These are phyloP conservation scores for Xenus cinereus DNA, from an alignment of 2,113 vertebrate genomes.

Conservation along the genomic window DNA sequence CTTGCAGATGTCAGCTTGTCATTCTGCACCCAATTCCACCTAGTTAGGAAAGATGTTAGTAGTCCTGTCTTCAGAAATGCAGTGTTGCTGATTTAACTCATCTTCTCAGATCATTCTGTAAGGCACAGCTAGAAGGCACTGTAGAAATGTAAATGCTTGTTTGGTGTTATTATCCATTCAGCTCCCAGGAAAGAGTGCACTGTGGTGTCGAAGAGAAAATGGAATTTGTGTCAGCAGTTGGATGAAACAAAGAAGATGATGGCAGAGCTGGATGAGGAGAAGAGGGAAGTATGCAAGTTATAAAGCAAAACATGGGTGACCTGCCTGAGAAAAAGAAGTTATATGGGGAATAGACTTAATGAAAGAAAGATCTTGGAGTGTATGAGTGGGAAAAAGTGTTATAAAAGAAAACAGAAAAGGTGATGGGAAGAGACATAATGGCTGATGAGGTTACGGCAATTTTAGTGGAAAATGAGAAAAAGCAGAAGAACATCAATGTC, in stretches of 20 bases:
- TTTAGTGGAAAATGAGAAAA: not conserved
- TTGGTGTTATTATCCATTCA: not conserved
- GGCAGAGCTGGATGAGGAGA: not conserved
- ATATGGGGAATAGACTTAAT: not conserved
- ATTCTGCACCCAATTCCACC: not conserved
- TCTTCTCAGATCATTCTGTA: not conserved
- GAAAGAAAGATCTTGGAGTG: not conserved
- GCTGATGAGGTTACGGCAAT: not conserved
- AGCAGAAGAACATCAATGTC: not conserved
- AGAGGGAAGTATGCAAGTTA: not conserved
- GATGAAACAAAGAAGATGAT: not conserved
- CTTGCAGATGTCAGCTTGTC: not conserved
- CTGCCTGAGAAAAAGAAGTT: not conserved
- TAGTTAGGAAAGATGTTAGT: not conserved
- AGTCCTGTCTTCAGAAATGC: not conserved
- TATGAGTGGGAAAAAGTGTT: not conserved
- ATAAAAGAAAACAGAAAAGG: not conserved
- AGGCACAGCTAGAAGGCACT: not conserved
- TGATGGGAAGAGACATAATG: not conserved
- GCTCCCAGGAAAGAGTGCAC: not conserved
- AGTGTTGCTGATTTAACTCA: not conserved
- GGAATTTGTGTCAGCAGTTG: not conserved
- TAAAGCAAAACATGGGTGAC: not conserved
- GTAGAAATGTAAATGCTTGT: not conserved
- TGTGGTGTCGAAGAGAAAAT: not conserved